Base-by-base conservation (phyloP, 2,888 invertebrate species). In the Mesoligia furuncula region DNA sequence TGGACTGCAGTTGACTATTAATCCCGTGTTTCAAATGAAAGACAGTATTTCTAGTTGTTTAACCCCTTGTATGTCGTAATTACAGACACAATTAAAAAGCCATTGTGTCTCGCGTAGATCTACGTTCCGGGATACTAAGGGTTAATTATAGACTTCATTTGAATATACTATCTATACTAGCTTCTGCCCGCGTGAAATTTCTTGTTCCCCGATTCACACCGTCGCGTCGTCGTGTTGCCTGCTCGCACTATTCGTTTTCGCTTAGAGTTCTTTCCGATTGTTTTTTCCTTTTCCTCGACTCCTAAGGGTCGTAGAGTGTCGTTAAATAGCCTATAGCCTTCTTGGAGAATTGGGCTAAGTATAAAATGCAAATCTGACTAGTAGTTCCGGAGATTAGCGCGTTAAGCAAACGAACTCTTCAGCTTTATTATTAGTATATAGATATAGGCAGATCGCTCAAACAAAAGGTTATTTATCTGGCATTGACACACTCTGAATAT, bases 401-500 rank as follows among this genome's bases (percentile, higher is more conserved):
- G 54, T 54, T 54, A 24, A 24, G 9, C 9, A 51, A 51, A 24
- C 24, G 20, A 20, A 8, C 8, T 54, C 1, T 54, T 54, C 54
- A 54, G 54, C 24, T 9, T 54, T 54, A 24, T 54, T 54, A n/a
- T n/a, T 54, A n/a, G 11, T 54, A 9, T 24, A 2, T 51, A 51
- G 2, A 54, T 8, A 9, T 24, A 11, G 51, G 0, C 7, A n/a
- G n/a, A n/a, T 57, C 11, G 11, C 54, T 11, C 11, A 57, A 76
- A 42, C 61, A 69, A 64, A 57, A 67, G 45, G 80, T 45, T 36
- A 39, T 48, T 13, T 54, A 24, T 67, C 61, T 82, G 62, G 27
- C 36, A 70, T 84, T 70, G 71, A 15, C 67, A 80, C 27, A 87
- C 51, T 80, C 75, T 68, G 70, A 48, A 61, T 73, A 59, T 61